Conservation (phyloP, 1,140 invertebrate genomes). For the Drosophila burlai region DNA sequence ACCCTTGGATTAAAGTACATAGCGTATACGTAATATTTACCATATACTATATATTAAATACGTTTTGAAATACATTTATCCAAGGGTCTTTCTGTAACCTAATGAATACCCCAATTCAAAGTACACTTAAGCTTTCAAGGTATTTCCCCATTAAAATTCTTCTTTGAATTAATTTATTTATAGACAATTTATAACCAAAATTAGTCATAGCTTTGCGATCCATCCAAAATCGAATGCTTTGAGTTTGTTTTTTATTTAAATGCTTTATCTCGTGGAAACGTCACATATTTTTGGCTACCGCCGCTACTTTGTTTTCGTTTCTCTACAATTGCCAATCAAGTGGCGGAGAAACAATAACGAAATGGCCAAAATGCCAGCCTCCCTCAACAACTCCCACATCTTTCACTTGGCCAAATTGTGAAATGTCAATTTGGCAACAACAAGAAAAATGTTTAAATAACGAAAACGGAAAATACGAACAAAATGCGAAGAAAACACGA, state of each 20-base stretch:
- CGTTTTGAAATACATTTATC: not conserved
- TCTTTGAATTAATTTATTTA: constrained; percentile 1
- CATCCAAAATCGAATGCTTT: constrained; percentile 1
- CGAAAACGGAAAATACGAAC: constrained; percentile 38
- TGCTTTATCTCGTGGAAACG: not conserved
- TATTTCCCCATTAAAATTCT: constrained; percentile 4
- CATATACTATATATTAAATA: not conserved
- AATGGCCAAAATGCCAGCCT: constrained; percentile 16
- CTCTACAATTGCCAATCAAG: constrained; percentile 32
- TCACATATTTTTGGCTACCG: constrained; percentile 20
- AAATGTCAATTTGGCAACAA: constrained; percentile 80
- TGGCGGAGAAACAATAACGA: constrained; percentile 30
- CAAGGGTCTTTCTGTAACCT: no score
- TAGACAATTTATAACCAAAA: constrained; percentile 12
- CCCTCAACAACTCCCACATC: constrained; percentile 43
- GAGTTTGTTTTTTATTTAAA: constrained; percentile 3
- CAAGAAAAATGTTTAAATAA: constrained; percentile 66
- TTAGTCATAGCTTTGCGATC: not conserved
- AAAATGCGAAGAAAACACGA: constrained; percentile 34
- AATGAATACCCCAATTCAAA: not conserved
- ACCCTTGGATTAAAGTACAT: not conserved
- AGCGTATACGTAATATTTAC: not conserved
- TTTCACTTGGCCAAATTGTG: constrained; percentile 64
- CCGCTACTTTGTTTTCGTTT: constrained; percentile 2
- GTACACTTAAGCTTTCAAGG: not conserved